Conservation (phyloP, 2,888 invertebrate genomes). For the Athripsodes cinereus region DNA sequence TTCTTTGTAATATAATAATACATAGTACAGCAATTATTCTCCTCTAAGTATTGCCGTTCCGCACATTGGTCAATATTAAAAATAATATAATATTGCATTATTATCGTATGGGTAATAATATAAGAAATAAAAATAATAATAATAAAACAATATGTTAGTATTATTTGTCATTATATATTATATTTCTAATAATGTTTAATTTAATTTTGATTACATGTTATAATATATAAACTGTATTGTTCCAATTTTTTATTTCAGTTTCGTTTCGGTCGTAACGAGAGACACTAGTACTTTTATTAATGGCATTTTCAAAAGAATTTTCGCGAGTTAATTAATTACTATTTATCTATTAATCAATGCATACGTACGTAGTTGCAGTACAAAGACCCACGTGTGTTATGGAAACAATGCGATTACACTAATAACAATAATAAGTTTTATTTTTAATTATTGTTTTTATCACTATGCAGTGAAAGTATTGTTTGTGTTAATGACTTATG, state of each 20-base stretch:
- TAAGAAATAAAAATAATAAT: too few species aligned
- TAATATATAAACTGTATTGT: neutral
- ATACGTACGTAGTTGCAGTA: neutral
- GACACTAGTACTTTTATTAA: neutral
- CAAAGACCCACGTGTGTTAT: too few species aligned
- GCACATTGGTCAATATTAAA: too few species aligned
- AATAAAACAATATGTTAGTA: too few species aligned
- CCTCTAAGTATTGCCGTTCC: too few species aligned
- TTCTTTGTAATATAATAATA: too few species aligned
- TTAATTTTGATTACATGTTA: neutral
- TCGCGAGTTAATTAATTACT: neutral
- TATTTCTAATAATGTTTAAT: neutral
- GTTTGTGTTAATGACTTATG: neutral
- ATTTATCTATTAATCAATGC: neutral
- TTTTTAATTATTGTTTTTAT: neutral
- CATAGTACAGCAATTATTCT: too few species aligned
- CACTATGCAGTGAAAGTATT: neutral
- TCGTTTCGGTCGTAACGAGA: neutral
- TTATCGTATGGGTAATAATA: too few species aligned
- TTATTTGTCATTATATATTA: too few species aligned
- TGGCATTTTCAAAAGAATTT: neutral
- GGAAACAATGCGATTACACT: neutral
- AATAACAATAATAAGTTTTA: too few species aligned
- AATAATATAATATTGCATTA: too few species aligned
- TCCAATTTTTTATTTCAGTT: slow-evolving; percentile 4